Evolutionary conservation across 2,797 vertebrate species (phyloP).

Genomic region (Bradypus variegatus): DNA sequence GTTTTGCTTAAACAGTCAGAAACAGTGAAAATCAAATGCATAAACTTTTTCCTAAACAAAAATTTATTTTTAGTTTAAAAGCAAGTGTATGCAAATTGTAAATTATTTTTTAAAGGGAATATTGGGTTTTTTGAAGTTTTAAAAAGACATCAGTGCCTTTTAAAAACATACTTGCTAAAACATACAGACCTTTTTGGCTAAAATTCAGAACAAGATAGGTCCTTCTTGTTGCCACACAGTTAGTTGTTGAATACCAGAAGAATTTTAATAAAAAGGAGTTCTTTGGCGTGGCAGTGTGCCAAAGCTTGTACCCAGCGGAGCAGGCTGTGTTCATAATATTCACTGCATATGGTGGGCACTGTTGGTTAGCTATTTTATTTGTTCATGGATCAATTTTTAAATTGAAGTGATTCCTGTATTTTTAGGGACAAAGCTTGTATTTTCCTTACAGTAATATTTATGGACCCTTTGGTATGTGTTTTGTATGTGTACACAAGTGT

Average conservation of each 20-base stretch:
- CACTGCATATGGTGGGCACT: background rate
- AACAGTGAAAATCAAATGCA: background rate
- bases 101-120: conserved; percentile 13
- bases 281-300: background rate
- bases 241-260: background rate
- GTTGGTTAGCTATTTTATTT: background rate
- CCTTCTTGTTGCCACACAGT: background rate
- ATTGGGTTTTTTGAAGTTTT: background rate
- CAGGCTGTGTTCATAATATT: background rate
- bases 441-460: background rate
- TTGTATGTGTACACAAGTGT: background rate
- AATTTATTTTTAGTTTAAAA: conserved; percentile 16
- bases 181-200: background rate
- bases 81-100: background rate
- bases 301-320: background rate
- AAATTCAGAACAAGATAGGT: background rate
- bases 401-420: background rate
- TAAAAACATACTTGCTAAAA: background rate
- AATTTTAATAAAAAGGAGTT: background rate
- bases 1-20: background rate
- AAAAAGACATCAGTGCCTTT: background rate
- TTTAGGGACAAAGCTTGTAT: background rate
- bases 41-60: background rate
- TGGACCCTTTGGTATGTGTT: background rate
- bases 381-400: background rate